phyloP scores from a whole-genome alignment of 2,888 invertebrate species.

The Lutraria lutraria region DNA sequence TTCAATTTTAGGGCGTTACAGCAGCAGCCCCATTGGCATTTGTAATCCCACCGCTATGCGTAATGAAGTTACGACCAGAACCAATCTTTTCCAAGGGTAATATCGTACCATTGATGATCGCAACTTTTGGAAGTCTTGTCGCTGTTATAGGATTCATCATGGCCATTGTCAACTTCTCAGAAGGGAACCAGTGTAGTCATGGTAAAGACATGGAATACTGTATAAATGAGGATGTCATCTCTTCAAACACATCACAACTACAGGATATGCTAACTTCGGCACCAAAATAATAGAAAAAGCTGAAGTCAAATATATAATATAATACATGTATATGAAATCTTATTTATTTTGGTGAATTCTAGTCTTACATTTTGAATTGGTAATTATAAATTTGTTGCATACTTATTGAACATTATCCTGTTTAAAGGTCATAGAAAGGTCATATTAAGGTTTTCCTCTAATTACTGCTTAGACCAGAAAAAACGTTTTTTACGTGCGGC shows the following conservation, averaged over 20 bases:
- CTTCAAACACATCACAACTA: slow-evolving; percentile 12
- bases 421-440: too few species aligned
- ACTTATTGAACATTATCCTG: too few species aligned
- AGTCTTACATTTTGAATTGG: not conserved
- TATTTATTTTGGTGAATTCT: slow-evolving; percentile 5
- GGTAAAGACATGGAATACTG: slow-evolving; percentile 90
- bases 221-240: slow-evolving; percentile 15
- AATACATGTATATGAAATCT: not conserved
- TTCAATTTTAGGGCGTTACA: slow-evolving; percentile 90
- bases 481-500: too few species aligned
- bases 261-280: not conserved
- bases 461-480: too few species aligned
- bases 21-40: slow-evolving; percentile 94
- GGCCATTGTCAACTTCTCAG: slow-evolving; percentile 88
- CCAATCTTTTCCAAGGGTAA: slow-evolving; percentile 90
- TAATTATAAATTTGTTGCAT: not conserved
- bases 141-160: slow-evolving; percentile 89
- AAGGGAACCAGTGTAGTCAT: slow-evolving; percentile 90
- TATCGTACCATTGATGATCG: slow-evolving; percentile 91
- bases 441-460: too few species aligned
- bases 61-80: slow-evolving; percentile 91
- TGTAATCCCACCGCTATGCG: slow-evolving; percentile 93
- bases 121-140: slow-evolving; percentile 90
- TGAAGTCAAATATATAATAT: not conserved
- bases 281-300: not conserved